Conservation (phyloP, 2,888 invertebrate species). For the Hirtodrosophila trivittata region DNA sequence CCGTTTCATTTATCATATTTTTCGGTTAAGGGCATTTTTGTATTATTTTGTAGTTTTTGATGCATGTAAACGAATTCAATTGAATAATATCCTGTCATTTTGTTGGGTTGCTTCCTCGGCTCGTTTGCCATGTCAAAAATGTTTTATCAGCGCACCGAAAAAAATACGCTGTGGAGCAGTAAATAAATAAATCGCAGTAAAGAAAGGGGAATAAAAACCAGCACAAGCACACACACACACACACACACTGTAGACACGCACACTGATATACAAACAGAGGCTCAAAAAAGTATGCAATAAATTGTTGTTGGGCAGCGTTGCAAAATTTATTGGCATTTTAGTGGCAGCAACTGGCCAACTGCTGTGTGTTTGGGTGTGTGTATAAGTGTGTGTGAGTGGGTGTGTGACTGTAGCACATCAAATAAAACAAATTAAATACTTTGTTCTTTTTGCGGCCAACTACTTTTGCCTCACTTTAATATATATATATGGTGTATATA, state of each 20-base stretch:
- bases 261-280: not conserved
- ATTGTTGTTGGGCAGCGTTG: conserved; percentile 57
- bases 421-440: conserved; percentile 73
- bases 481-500: conserved; percentile 1
- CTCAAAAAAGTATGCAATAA: conserved; percentile 67
- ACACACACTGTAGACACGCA: not conserved
- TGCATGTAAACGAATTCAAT: conserved; percentile 80
- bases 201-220: conserved; percentile 14
- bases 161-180: conserved; percentile 62
- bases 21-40: conserved; percentile 56
- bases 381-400: conserved; percentile 1
- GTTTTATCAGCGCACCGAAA: conserved; percentile 70
- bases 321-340: conserved; percentile 78
- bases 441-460: too few relatives aligned
- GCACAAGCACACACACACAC: not conserved
- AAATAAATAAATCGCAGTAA: conserved; percentile 70
- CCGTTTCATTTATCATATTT: conserved; percentile 20
- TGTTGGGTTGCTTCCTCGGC: conserved; percentile 48
- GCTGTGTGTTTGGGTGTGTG: conserved; percentile 3
- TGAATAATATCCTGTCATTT: conserved; percentile 82
- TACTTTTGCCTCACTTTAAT: conserved; percentile 3
- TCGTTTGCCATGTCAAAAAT: conserved; percentile 67
- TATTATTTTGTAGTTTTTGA: conserved; percentile 73
- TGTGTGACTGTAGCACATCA: conserved; percentile 30
- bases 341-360: conserved; percentile 54